Evolutionary conservation across 1,140 invertebrate species (phyloP), one percentile per base, ranked within the genome.

Genomic region (Zaprionus gabonicus): DNA sequence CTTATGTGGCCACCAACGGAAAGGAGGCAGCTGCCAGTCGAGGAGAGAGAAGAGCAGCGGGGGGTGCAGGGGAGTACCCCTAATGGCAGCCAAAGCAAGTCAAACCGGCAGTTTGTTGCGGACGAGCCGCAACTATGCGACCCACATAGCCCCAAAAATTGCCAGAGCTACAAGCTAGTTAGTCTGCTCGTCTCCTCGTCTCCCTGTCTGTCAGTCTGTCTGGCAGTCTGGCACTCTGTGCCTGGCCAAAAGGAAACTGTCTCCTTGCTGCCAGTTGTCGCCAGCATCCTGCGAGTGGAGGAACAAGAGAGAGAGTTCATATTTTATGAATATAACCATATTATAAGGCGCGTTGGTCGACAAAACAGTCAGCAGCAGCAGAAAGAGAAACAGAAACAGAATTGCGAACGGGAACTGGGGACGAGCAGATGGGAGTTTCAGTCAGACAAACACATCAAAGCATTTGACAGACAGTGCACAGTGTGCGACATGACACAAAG

Each of bases 291-390:
- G 53, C 2, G 28, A 57, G 25, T 17, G 34, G 23, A 57, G 55
- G 56, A 51, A 59, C 56, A 34, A 25, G 34, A 12, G 71, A 34
- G 79, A 34, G 79, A 81, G 84, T 87, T 87, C 81, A 87, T 87
- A 87, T 84, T 88, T 87, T 81, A 87, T 87, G 83, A 87, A 87
- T 87, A 87, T 88, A 87, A 88, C 85, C 83, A 88, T 87, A 87
- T 88, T 87, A 88, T 71, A 83, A 78, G 78, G 76, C 64, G 64
- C 55, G 77, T 46, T 71, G 78, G 59, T 70, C 73, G 82, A 75
- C 73, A 70, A 66, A 70, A 70, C 59, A 65, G 69, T 58, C 69
- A 49, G 38, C 58, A 71, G 62, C 41, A 36, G 53, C 62, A 53
- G 62, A 23, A 49, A 20, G 17, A 58, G 36, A 23, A 41, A 36